Evolutionary conservation across 2,113 vertebrate species (phyloP), one percentile per base, ranked within the genome.

Genomic region (Glaucidium brasilianum): DNA sequence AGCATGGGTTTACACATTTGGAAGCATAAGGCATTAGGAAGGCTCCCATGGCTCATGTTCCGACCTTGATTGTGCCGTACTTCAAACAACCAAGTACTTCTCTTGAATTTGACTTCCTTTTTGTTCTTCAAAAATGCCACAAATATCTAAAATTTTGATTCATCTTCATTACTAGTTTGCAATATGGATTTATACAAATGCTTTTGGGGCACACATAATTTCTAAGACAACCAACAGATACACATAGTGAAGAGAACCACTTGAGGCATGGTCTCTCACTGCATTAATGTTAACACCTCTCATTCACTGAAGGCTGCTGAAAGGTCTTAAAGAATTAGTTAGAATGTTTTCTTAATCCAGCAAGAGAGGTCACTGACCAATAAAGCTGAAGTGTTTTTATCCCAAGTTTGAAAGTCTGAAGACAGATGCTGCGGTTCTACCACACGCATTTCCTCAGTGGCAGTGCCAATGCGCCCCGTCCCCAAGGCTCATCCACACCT

Each of bases 281-380:
- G 29, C n/a, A 14, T n/a, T 77, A n/a, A 50, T 5, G 21, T 50
- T 60, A 79, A 67, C 85, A 63, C 41, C 56, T 64, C 64, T 47
- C 27, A 14, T 43, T 20, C 3, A 82, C 8, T 25, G 35, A 94
- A 91, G 47, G 60, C 73, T 60, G 47, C 39, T 79, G 35, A 82
- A 68, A 85, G 43, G 49, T 82, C 69, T 95, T 82, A 58, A 0
- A 89, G 60, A 90, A 92, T 74, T 80, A 86, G n/a, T 27, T 50
- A n/a, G 39, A 88, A 73, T 37, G 37, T 83, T 76, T 72, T 55
- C 82, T 55, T 85, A 85, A 93, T 66, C 78, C 64, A 91, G 34
- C 43, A 87, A 68, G 77, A 79, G 67, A 91, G 56, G n/a, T 82
- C 89, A 94, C 62, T 60, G 53, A 58, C 66, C 77, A 91, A 45